Conservation (phyloP, 2,888 invertebrate genomes). For the Thecocarcelia acutangulata region DNA sequence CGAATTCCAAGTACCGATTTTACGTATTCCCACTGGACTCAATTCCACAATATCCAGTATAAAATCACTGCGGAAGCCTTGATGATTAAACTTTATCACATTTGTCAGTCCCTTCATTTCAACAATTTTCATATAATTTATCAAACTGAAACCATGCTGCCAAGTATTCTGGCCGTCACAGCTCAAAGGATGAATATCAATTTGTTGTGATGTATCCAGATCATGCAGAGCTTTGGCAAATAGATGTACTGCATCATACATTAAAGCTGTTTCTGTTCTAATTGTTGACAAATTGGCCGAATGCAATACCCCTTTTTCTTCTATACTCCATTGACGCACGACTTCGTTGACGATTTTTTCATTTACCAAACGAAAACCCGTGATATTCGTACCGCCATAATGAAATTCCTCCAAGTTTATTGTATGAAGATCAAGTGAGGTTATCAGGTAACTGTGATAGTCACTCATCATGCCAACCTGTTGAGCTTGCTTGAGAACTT, state of each 20-base stretch:
- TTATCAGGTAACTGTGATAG: constrained; percentile 96
- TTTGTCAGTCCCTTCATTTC: constrained; percentile 97
- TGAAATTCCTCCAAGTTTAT: constrained; percentile 96
- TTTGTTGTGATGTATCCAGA: constrained; percentile 93
- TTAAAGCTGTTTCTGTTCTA: constrained; percentile 92
- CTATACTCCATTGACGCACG: constrained; percentile 90
- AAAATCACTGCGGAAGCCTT: constrained; percentile 95
- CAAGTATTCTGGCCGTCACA: constrained; percentile 95
- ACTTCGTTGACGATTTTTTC: constrained; percentile 90
- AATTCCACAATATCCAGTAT: constrained; percentile 95
- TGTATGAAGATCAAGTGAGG: constrained; percentile 94
- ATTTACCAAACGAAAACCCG: constrained; percentile 94
- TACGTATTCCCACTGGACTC: constrained; percentile 90
- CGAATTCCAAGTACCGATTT: constrained; percentile 94
- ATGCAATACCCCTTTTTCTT: constrained; percentile 86
- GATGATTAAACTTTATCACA: constrained; percentile 95
- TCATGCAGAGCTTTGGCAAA: constrained; percentile 96
- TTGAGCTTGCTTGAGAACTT: constrained; percentile 95
- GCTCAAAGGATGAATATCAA: constrained; percentile 92
- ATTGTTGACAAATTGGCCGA: constrained; percentile 80
- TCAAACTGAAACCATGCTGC: constrained; percentile 96
- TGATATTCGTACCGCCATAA: constrained; percentile 97
- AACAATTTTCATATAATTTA: constrained; percentile 98
- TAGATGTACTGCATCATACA: constrained; percentile 97
- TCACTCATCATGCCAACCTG: constrained; percentile 99